Evolutionary conservation across 2,113 vertebrate species (phyloP).

Genomic region (Charadrius vociferus): DNA sequence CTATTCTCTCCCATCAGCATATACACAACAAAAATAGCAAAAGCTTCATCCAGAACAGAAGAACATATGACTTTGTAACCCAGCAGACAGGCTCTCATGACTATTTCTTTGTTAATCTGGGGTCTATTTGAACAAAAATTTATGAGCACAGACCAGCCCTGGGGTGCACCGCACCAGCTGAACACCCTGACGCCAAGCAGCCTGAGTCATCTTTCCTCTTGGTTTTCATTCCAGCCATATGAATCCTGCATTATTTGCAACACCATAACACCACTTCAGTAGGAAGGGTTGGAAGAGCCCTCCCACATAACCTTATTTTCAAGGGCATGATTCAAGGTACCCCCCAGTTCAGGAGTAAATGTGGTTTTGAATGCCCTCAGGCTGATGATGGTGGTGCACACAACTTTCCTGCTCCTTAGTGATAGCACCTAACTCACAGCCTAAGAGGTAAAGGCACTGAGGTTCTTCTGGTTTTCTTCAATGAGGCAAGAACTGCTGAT

Average conservation of each 20-base stretch:
- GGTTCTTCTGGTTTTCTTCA: not conserved
- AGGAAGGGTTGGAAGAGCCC: not conserved
- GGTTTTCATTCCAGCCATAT: not conserved
- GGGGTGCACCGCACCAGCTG: fast-evolving
- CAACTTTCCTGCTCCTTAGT: not conserved
- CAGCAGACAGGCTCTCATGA: not conserved
- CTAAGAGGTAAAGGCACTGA: not conserved
- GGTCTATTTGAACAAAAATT: not conserved
- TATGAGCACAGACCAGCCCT: not conserved
- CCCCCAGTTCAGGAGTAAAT: not conserved
- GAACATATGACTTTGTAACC: not conserved
- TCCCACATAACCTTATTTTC: not conserved
- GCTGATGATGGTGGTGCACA: not conserved
- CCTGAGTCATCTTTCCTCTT: not conserved
- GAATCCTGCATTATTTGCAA: not conserved
- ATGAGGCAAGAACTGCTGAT: not conserved
- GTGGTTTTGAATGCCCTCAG: not conserved
- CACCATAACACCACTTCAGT: not conserved
- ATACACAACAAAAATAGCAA: not conserved
- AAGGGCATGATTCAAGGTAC: not conserved
- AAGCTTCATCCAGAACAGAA: not conserved
- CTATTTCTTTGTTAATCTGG: not conserved
- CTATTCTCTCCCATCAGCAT: not conserved
- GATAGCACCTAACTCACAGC: not conserved
- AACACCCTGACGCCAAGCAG: not conserved